A percentile compares a stretch with the other conserved stretches of the same genome.
Evolutionary conservation across 2,888 invertebrate species (phyloP).

Genomic region (Plemyria rubiginata): DNA sequence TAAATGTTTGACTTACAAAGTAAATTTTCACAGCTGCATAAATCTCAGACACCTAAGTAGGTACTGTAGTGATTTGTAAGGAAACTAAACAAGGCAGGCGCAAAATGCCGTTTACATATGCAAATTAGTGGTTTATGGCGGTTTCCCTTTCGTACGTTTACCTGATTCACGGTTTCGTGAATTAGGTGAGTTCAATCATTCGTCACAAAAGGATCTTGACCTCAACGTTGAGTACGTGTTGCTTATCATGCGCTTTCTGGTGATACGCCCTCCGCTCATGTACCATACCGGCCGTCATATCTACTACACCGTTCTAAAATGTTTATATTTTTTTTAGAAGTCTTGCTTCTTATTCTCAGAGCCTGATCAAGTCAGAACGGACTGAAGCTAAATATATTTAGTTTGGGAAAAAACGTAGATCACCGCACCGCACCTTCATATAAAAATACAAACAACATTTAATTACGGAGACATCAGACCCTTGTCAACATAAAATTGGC

Average conservation of each 20-base stretch:
- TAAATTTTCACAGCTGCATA: slow-evolving; percentile 29
- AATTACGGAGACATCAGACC: neutral
- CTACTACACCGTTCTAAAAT: no score
- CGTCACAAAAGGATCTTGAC: slow-evolving; percentile 10
- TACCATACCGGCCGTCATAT: no score
- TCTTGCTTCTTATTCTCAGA: no score
- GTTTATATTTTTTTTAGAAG: no score
- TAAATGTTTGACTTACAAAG: slow-evolving; percentile 26
- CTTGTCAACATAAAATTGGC: neutral
- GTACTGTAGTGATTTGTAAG: slow-evolving; percentile 39
- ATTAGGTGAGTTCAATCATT: slow-evolving; percentile 20
- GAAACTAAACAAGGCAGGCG: slow-evolving; percentile 38
- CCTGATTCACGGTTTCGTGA: slow-evolving; percentile 27
- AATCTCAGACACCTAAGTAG: slow-evolving; percentile 30
- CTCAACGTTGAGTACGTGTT: slow-evolving; percentile 1
- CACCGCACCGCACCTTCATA: no score
- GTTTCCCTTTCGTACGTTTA: slow-evolving; percentile 42
- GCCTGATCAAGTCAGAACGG: no score
- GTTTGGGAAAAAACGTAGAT: no score
- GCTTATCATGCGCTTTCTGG: neutral
- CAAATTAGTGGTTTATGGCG: slow-evolving; percentile 39
- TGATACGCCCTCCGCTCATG: neutral
- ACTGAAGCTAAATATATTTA: no score
- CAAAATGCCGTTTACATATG: slow-evolving; percentile 38
- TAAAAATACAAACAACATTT: no score